These are phyloP conservation scores for Exaiptasia diaphana DNA, from an alignment of 64 coral and sea anemone species.

Conservation along the genomic window DNA sequence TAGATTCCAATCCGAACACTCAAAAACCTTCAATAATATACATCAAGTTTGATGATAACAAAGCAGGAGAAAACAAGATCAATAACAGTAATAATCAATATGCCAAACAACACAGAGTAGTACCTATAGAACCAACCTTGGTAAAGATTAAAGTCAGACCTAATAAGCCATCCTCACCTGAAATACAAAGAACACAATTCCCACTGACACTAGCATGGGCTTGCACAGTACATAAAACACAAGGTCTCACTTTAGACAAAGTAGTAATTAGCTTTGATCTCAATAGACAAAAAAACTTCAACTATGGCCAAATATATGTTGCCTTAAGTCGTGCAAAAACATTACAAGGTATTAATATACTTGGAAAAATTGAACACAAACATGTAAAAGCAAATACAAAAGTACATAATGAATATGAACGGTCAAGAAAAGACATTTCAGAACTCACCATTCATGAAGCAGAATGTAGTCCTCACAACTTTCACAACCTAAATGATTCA, in stretches of 20 bases:
- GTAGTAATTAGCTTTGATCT: conserved; percentile 3
- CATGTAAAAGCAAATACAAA: conserved; percentile 15
- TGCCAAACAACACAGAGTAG: conserved; percentile 9
- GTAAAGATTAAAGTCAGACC: conserved; percentile 14
- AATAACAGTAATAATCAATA: neutral
- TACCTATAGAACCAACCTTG: conserved; percentile 18
- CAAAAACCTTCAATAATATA: neutral
- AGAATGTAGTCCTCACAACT: neutral
- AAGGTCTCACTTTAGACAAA: conserved; percentile 10
- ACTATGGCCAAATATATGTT: conserved; percentile 49
- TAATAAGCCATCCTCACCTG: conserved; percentile 1
- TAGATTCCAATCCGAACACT: neutral
- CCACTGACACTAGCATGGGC: neutral
- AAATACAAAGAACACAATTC: conserved; percentile 25
- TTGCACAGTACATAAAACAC: conserved; percentile 27
- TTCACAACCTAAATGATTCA: neutral
- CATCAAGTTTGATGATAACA: conserved; percentile 5
- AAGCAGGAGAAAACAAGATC: neutral
- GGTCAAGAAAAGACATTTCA: neutral
- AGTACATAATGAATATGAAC: conserved; percentile 38
- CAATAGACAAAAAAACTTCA: neutral
- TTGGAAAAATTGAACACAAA: conserved; percentile 40
- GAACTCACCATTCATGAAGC: neutral
- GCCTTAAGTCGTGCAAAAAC: conserved; percentile 21
- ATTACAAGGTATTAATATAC: conserved; percentile 6